phyloP scores from a whole-genome alignment of 2,797 vertebrate genomes.

The Halcyon smyrnensis region DNA sequence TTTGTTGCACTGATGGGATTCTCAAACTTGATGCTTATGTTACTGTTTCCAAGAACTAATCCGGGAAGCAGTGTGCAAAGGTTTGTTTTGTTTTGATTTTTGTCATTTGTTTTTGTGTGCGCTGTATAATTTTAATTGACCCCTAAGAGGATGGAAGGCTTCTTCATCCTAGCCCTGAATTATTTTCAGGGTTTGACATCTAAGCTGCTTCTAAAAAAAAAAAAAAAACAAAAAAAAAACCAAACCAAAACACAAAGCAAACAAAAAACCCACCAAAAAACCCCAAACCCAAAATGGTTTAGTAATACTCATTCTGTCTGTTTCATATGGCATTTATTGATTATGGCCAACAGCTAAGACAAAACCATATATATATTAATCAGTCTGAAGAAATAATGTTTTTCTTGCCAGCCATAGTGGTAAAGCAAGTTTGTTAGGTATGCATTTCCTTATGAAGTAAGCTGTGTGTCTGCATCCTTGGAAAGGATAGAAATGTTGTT shows the following conservation, averaged over 20 bases:
- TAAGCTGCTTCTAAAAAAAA: background rate
- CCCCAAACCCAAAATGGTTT: background rate
- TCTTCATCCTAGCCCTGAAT: background rate
- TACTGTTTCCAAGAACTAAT: background rate
- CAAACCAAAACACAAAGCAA: too few relatives aligned
- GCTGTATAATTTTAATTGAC: background rate
- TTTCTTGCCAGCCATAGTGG: background rate
- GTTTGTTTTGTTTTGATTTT: background rate
- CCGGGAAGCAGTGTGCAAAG: background rate
- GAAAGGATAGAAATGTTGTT: background rate
- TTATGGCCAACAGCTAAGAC: background rate
- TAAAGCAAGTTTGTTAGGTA: background rate
- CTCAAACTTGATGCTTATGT: background rate
- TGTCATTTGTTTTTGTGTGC: background rate
- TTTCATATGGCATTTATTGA: background rate
- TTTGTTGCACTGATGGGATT: background rate
- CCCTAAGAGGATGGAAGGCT: background rate
- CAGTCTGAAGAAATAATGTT: background rate
- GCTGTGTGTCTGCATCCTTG: background rate
- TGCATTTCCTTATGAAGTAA: background rate
- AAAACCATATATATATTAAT: background rate
- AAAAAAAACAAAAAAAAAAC: too few relatives aligned
- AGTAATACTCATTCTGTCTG: background rate
- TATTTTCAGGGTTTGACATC: background rate
- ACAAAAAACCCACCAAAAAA: too few relatives aligned